These are phyloP conservation scores for Thermophis baileyi DNA, from an alignment of 2,113 vertebrate genomes.

Conservation along the genomic window DNA sequence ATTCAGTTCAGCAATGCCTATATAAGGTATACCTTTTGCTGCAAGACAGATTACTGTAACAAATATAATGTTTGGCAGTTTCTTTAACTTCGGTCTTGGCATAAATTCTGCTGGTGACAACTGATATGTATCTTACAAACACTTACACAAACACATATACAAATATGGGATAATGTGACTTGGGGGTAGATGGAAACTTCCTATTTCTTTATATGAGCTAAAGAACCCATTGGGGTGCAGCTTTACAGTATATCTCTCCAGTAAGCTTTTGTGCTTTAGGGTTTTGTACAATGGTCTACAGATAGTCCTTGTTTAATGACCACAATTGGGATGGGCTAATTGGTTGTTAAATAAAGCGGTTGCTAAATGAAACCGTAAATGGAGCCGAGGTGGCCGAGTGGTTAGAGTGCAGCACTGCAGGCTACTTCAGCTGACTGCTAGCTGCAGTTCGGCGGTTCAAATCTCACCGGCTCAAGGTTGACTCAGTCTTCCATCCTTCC, in stretches of 20 bases:
- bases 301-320: neutral
- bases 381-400: too few relatives aligned
- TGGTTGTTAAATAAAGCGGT: neutral
- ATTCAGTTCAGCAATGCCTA: neutral
- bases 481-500: too few relatives aligned
- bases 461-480: too few relatives aligned
- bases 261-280: neutral
- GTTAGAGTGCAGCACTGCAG: too few relatives aligned
- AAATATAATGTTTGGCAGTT: neutral
- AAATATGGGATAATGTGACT: neutral
- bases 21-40: neutral
- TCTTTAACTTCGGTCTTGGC: neutral
- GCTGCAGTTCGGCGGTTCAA: too few relatives aligned
- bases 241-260: neutral
- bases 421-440: too few relatives aligned
- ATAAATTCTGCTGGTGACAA: neutral
- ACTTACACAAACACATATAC: neutral
- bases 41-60: neutral
- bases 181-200: neutral
- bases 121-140: neutral
- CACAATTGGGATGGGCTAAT: neutral
- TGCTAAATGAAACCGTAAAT: neutral
- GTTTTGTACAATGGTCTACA: neutral
- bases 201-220: neutral
- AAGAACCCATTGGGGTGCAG: neutral